Base-by-base conservation (phyloP, 2,888 invertebrate species). In the Caenorhabditis sp. region DNA sequence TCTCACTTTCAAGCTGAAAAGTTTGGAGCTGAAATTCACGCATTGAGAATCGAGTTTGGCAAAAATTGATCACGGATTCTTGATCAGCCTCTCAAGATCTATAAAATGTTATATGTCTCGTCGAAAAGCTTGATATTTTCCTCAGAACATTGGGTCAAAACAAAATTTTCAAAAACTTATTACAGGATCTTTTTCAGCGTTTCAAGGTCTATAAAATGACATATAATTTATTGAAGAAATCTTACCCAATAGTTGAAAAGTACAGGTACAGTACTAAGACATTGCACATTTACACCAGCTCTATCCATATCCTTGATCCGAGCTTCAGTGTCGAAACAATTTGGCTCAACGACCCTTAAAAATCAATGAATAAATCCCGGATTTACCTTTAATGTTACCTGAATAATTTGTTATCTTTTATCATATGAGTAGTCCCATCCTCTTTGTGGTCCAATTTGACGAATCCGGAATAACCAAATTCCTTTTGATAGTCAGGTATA, bases 191-290 rank as follows among this genome's bases (percentile, higher is more conserved):
- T n/a, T n/a, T n/a, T n/a, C 23, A 25, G n/a, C 36, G 27, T 58
- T n/a, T n/a, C n/a, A n/a, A n/a, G n/a, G n/a, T n/a, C n/a, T n/a
- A n/a, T 26, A 7, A 52, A 62, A 53, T 20, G 20, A 23, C 31
- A n/a, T 25, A 20, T 36, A 62, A 56, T 20, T 20, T n/a, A 27
- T 17, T 8, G 17, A 53, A 1, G 38, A 57, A 25, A 21, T 80
- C 87, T 81, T 80, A 90, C 90, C 90, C 90, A 91, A 84, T 91
- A 91, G 76, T 88, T 90, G 84, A 91, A 91, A 91, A 91, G 91
- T 43, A 91, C 91, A 7, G 91, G 91, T 0, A 91, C 91, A 0
- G 91, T 91, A 8, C 91, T 91, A 65, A 91, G 81, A 7, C 89
- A 90, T 81, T 91, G 91, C 0, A 90, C 89, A 62, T 88, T 87